Evolutionary conservation across 1,140 invertebrate species (phyloP).

Genomic region (Sipha flava): DNA sequence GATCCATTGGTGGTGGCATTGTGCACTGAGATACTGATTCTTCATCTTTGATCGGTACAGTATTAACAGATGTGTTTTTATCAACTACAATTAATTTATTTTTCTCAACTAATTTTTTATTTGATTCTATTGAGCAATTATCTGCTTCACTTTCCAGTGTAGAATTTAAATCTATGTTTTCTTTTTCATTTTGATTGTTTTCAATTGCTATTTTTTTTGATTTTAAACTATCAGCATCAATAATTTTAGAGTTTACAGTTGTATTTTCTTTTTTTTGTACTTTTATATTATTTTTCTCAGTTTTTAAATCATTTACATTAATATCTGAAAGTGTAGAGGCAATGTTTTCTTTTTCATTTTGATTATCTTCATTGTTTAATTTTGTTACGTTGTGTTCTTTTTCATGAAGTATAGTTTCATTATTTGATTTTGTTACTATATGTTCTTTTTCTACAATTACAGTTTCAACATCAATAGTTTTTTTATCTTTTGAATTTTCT

Average conservation of each 20-base stretch:
- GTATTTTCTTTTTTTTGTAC: not conserved
- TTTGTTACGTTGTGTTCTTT: not conserved
- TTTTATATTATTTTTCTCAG: not conserved
- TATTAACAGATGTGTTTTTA: not conserved
- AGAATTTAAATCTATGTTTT: not conserved
- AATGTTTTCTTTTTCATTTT: not conserved
- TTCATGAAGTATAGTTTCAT: not conserved
- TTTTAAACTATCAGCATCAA: not conserved
- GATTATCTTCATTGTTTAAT: not conserved
- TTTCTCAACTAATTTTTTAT: not conserved
- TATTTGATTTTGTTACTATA: not conserved
- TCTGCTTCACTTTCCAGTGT: not conserved
- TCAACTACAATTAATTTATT: not conserved
- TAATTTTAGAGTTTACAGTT: not conserved
- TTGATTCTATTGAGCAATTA: not conserved
- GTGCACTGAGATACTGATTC: slow-evolving; percentile 37
- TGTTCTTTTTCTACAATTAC: not conserved
- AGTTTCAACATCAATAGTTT: not conserved
- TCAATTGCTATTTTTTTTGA: not conserved
- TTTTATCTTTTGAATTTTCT: not conserved
- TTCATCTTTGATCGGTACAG: slow-evolving; percentile 9
- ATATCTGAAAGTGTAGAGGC: not conserved
- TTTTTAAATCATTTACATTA: not conserved
- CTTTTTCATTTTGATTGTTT: not conserved
- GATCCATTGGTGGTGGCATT: slow-evolving; percentile 41